Base-by-base conservation (phyloP, 1,140 invertebrate species). In the Frieseomelitta varia region DNA sequence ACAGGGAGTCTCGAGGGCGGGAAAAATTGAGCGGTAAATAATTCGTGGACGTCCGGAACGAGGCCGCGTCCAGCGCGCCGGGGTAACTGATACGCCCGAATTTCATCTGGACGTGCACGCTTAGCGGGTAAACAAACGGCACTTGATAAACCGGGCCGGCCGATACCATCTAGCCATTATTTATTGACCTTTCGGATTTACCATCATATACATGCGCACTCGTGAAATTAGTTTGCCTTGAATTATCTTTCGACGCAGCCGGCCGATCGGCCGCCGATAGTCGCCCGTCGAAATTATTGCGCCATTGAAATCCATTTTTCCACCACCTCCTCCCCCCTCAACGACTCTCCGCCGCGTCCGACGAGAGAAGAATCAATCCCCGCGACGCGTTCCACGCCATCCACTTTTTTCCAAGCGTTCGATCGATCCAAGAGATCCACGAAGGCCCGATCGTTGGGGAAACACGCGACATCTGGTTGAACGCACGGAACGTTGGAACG, bases 111-210 rank as follows among this genome's bases (percentile, higher is more conserved):
- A 84, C 74, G 39, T 72, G 58, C 77, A 65, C 79, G 87, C 74
- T 88, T 88, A 86, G 53, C 88, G 88, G 87, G 87, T 89, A 88
- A 87, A 89, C 85, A 89, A 87, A 89, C 78, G 88, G 81, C 85
- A 85, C 88, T 90, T 90, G 85, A 90, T 90, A 89, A 89, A 90
- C 88, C 87, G 78, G 76, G 65, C 85, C 79, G 81, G 27, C 2
- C 81, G 88, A 90, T 90, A 90, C 75, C 68, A 90, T 90, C 88
- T 77, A 56, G 68, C 81, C 71, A 87, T 90, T 90, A 90, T 90
- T 90, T 90, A 90, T 90, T 87, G 88, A 87, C 87, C 79, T 90
- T 90, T 85, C 75, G 81, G 75, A 90, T 90, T 85, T 85, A 90
- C 85, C 81, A 74, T 83, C 74, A 80, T 81, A 80, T 81, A 81